phyloP scores from a whole-genome alignment of 2,888 invertebrate species.

The Torymus tubicola region DNA sequence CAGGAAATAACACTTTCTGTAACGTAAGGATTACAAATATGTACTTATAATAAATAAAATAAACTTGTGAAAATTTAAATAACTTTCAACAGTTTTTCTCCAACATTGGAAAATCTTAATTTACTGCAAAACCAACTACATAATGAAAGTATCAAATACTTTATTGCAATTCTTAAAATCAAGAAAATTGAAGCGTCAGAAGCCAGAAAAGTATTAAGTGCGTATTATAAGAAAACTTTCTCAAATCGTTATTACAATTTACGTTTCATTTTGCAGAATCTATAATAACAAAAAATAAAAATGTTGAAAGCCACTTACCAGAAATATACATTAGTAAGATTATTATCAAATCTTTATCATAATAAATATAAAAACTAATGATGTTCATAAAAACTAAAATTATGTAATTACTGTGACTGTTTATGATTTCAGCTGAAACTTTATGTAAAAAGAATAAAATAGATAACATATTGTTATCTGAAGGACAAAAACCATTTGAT shows the following conservation, averaged over 20 bases:
- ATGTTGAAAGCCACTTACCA: not conserved
- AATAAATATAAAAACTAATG: too few relatives aligned
- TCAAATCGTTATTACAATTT: too few relatives aligned
- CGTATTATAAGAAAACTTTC: not conserved
- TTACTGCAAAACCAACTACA: not conserved
- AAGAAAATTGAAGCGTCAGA: constrained; percentile 63
- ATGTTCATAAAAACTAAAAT: too few relatives aligned
- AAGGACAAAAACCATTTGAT: constrained; percentile 67
- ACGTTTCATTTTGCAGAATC: too few relatives aligned
- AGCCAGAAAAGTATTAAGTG: constrained; percentile 61
- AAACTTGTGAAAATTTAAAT: not conserved
- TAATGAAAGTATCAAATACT: constrained; percentile 52
- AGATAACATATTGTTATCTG: not conserved
- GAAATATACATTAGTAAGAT: not conserved
- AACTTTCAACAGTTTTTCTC: constrained; percentile 60
- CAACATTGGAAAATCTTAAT: constrained; percentile 50
- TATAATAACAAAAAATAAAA: not conserved
- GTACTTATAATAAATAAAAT: constrained; percentile 8
- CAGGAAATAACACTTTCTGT: constrained; percentile 69
- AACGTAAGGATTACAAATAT: constrained; percentile 60
- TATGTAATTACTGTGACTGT: too few relatives aligned
- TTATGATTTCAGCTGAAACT: too few relatives aligned
- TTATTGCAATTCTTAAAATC: constrained; percentile 65
- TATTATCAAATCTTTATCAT: not conserved
- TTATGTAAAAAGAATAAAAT: too few relatives aligned